Percentiles rank a stretch among this genome's conserved stretches.
These are phyloP conservation scores for Odocoileus virginianus DNA, from an alignment of 2,113 vertebrate genomes.

Conservation along the genomic window DNA sequence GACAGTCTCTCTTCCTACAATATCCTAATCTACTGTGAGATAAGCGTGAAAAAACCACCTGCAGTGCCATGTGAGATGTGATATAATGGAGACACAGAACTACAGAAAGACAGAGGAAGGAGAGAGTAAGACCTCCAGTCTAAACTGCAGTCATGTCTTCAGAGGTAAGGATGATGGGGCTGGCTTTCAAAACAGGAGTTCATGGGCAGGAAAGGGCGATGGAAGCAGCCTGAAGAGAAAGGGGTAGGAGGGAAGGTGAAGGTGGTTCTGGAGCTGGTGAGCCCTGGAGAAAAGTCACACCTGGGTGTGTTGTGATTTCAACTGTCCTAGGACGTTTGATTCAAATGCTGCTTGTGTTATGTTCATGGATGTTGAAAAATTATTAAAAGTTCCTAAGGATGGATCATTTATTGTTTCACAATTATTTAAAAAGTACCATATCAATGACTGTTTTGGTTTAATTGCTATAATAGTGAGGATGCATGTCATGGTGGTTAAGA, in stretches of 20 bases:
- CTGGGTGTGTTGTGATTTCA: neutral
- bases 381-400: neutral
- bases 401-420: neutral
- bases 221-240: neutral
- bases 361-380: neutral
- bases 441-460: neutral
- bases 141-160: neutral
- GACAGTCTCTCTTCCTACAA: neutral
- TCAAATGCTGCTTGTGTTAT: neutral
- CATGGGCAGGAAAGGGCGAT: neutral
- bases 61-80: neutral
- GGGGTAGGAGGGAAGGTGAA: neutral
- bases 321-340: neutral
- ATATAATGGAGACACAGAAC: neutral
- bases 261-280: neutral
- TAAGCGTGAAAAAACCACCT: neutral
- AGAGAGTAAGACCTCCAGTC: neutral
- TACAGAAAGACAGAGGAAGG: neutral
- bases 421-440: neutral
- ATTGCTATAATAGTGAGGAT: neutral
- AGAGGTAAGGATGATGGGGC: neutral
- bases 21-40: neutral
- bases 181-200: neutral
- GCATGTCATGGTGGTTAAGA: neutral
- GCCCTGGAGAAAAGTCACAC: neutral